Percentiles rank a stretch among this genome's conserved stretches.
Conservation (phyloP, 2,888 invertebrate species). For the Cerastis leucographa region DNA sequence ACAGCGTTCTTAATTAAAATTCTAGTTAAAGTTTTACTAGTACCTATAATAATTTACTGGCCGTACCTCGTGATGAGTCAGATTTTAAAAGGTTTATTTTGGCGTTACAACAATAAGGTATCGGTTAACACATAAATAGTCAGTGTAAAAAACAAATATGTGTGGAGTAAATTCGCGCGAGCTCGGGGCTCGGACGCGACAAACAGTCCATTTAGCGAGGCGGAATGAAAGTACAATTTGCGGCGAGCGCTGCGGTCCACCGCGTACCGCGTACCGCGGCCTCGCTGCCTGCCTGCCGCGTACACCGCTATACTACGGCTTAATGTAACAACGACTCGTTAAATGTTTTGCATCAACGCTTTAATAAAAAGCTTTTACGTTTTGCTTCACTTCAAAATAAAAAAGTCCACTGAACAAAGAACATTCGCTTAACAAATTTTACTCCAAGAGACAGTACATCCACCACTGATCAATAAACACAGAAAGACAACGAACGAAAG, state of each 20-base stretch:
- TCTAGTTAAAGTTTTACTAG: conserved; percentile 15
- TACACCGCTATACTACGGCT: conserved; percentile 47
- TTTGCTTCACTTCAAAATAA: neutral
- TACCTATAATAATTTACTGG: conserved; percentile 13
- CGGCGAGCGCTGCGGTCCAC: conserved; percentile 72
- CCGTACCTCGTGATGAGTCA: conserved; percentile 5
- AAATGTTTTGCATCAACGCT: conserved; percentile 40
- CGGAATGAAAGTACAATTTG: conserved; percentile 84
- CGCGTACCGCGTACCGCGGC: conserved; percentile 57
- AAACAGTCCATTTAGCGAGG: conserved; percentile 79
- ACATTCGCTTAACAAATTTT: neutral
- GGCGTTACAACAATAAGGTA: conserved; percentile 48
- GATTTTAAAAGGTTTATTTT: conserved; percentile 39
- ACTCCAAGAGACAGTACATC: neutral
- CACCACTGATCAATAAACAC: conserved; percentile 19
- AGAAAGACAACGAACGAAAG: conserved; percentile 3
- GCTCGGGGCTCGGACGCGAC: conserved; percentile 69
- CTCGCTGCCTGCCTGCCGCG: conserved; percentile 39
- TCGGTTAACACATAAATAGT: conserved; percentile 62
- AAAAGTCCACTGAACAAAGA: neutral
- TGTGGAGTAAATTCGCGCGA: conserved; percentile 65
- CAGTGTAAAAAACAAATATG: conserved; percentile 58
- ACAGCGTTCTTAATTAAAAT: conserved; percentile 40
- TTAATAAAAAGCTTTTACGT: conserved; percentile 35
- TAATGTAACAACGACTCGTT: conserved; percentile 41